Evolutionary conservation across 2,797 vertebrate species (phyloP).

Genomic region (Aeoliscus strigatus): DNA sequence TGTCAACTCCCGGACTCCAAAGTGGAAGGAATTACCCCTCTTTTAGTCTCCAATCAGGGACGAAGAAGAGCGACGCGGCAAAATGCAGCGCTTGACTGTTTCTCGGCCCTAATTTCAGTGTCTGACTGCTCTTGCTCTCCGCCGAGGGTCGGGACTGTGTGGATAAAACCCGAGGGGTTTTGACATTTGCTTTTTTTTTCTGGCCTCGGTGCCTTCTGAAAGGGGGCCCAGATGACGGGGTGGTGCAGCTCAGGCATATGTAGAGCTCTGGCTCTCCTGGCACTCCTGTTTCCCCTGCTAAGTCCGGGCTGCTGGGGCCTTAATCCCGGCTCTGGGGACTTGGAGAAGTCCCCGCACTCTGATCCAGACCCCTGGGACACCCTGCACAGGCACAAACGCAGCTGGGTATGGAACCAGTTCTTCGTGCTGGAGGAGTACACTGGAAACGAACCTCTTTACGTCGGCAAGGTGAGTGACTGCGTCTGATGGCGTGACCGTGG

Average conservation of each 20-base stretch:
- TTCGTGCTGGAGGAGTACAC: conserved; percentile 98
- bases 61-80: conserved; percentile 42
- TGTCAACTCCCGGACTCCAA: conserved; percentile 65
- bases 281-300: conserved; percentile 80
- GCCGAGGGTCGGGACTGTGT: conserved; percentile 56
- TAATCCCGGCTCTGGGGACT: conserved; percentile 57
- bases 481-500: no score
- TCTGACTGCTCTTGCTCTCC: conserved; percentile 46
- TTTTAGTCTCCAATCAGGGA: conserved; percentile 66
- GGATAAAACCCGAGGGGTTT: conserved; percentile 62
- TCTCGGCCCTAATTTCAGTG: conserved; percentile 40
- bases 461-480: conserved; percentile 94
- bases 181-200: conserved; percentile 59
- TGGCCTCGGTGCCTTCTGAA: conserved; percentile 48
- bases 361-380: conserved; percentile 70
- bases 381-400: conserved; percentile 84
- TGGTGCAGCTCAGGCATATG: conserved; percentile 69
- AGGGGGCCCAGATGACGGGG: conserved; percentile 78
- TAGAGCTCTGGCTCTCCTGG: conserved; percentile 75
- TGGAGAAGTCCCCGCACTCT: conserved; percentile 46
- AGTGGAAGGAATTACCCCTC: conserved; percentile 77
- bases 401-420: conserved; percentile 99
- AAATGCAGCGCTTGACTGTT: conserved; percentile 59
- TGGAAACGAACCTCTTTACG: conserved; percentile 92
- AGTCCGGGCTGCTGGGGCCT: conserved; percentile 75